Conservation (phyloP, 2,888 invertebrate genomes). For the Acrobasis suavella region DNA sequence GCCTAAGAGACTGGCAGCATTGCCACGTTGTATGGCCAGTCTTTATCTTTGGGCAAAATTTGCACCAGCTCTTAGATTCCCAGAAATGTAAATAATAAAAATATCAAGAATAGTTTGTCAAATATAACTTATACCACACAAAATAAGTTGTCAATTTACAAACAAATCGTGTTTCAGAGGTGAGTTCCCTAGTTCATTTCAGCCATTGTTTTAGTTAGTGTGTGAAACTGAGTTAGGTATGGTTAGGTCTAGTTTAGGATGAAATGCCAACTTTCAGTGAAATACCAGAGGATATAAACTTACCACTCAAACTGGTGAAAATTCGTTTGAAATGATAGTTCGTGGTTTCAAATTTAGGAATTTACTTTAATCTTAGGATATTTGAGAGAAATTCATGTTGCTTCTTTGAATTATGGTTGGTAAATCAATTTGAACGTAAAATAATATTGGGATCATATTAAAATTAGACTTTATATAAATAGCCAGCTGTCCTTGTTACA, state of each 20-base stretch:
- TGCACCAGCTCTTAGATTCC: too few relatives aligned
- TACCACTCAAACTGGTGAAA: conserved; percentile 34
- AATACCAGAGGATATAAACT: conserved; percentile 33
- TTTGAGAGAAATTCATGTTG: background rate
- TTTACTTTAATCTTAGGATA: background rate
- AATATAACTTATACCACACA: background rate
- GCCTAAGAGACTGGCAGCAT: too few relatives aligned
- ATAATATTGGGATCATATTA: too few relatives aligned
- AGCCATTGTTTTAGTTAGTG: conserved; percentile 41
- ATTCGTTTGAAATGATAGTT: conserved; percentile 17
- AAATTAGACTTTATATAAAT: too few relatives aligned
- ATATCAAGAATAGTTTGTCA: background rate
- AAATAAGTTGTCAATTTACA: conserved; percentile 12
- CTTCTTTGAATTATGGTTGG: background rate
- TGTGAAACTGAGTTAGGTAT: conserved; percentile 33
- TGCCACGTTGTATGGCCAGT: too few relatives aligned
- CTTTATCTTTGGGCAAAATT: too few relatives aligned
- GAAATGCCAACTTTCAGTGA: conserved; percentile 22
- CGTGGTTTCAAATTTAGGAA: conserved; percentile 18
- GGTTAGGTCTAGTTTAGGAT: conserved; percentile 28
- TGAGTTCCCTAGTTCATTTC: conserved; percentile 34
- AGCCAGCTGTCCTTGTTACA: too few relatives aligned
- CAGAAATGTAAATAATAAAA: too few relatives aligned
- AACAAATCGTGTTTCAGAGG: conserved; percentile 29
- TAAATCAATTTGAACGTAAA: background rate